These are phyloP conservation scores for Brachyrhaphis roseni DNA, from an alignment of 2,797 vertebrate genomes.

Conservation along the genomic window DNA sequence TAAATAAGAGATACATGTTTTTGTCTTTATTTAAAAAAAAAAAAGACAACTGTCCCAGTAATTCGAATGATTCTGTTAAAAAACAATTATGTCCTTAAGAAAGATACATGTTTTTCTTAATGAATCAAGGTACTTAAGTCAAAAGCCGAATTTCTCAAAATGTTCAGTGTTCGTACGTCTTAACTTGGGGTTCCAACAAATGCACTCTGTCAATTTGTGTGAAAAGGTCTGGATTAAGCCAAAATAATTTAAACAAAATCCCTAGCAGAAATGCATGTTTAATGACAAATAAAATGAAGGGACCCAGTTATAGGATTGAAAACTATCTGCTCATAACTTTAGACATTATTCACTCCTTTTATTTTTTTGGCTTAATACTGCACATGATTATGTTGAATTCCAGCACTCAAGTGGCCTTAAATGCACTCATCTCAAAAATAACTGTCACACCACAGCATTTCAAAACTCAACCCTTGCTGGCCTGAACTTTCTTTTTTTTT, in stretches of 20 bases:
- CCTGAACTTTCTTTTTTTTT: slow-evolving; percentile 45
- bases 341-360: not conserved
- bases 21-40: not conserved
- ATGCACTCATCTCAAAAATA: slow-evolving; percentile 44
- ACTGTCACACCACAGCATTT: slow-evolving; percentile 27
- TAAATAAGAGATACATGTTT: no score
- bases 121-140: not conserved
- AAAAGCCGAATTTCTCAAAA: not conserved
- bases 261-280: not conserved
- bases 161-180: not conserved
- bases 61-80: not conserved
- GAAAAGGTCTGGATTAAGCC: not conserved
- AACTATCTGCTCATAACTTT: not conserved
- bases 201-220: not conserved
- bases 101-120: not conserved
- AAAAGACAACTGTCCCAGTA: not conserved
- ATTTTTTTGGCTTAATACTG: not conserved
- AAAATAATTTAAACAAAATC: not conserved
- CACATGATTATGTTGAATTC: not conserved
- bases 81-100: not conserved
- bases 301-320: not conserved
- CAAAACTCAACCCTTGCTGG: slow-evolving; percentile 28
- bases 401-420: slow-evolving; percentile 18
- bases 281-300: not conserved
- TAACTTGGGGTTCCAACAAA: not conserved